Conservation (phyloP, 2,888 invertebrate genomes). For the Allacma fusca region DNA sequence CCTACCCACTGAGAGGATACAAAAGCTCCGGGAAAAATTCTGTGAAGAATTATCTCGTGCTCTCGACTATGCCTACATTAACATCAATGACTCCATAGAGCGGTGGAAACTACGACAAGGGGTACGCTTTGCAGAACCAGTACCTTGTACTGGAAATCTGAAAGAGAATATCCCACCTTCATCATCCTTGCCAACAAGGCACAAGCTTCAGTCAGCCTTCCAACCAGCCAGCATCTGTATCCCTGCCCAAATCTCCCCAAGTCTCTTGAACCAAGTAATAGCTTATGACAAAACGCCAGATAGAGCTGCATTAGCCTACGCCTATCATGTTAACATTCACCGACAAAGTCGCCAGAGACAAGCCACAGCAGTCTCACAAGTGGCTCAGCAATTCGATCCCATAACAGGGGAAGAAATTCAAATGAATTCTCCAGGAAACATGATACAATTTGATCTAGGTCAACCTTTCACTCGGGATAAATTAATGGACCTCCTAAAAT, state of each 20-base stretch:
- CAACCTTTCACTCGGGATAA: constrained; percentile 36
- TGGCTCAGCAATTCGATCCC: too few species aligned
- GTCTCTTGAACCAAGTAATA: not conserved
- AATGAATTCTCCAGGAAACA: not conserved
- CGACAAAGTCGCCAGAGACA: not conserved
- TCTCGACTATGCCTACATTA: constrained; percentile 49
- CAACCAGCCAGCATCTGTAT: not conserved
- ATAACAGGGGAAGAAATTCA: not conserved
- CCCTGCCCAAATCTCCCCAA: constrained; percentile 23
- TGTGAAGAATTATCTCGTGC: constrained; percentile 48
- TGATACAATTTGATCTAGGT: constrained; percentile 12
- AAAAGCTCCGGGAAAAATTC: constrained; percentile 45
- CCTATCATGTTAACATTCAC: not conserved
- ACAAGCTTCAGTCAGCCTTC: not conserved
- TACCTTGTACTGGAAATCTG: not conserved
- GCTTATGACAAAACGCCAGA: constrained; percentile 20
- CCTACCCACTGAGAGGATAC: constrained; percentile 43
- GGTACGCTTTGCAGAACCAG: not conserved
- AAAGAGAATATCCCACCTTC: too few species aligned
- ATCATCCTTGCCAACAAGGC: too few species aligned
- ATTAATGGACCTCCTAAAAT: constrained; percentile 53
- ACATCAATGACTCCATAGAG: constrained; percentile 50
- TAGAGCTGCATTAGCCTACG: constrained; percentile 17
- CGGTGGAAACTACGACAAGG: constrained; percentile 47
- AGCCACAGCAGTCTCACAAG: not conserved